A percentile compares a stretch with the other conserved stretches of the same genome.
Evolutionary conservation across 2,113 vertebrate species (phyloP).

Genomic region (Myrmophylax atrothorax): DNA sequence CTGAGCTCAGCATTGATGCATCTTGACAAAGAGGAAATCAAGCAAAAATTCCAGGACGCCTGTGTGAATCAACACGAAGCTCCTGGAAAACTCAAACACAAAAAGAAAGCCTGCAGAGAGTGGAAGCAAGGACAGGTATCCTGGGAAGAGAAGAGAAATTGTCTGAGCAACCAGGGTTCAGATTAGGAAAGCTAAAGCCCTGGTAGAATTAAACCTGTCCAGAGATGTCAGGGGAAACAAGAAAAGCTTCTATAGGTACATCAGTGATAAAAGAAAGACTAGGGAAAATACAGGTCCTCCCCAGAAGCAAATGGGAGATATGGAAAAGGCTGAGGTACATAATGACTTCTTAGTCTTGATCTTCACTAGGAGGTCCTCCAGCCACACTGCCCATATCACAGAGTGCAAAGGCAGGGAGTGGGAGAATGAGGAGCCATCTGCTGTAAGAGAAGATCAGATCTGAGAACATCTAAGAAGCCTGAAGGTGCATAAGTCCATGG

Average conservation of each 20-base stretch:
- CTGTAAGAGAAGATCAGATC: neutral
- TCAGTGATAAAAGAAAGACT: neutral
- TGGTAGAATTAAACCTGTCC: neutral
- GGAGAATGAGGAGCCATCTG: neutral
- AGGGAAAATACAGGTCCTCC: neutral
- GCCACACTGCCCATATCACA: neutral
- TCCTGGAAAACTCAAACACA: neutral
- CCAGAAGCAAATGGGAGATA: neutral
- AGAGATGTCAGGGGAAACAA: neutral
- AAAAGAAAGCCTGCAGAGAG: neutral
- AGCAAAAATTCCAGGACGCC: neutral
- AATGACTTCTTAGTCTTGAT: neutral
- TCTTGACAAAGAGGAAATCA: neutral
- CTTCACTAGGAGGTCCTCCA: neutral
- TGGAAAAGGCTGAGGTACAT: neutral
- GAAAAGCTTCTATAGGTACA: neutral
- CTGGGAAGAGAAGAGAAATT: neutral
- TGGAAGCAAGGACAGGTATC: neutral
- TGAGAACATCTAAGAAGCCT: neutral
- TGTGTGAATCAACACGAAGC: neutral
- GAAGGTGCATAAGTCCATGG: neutral
- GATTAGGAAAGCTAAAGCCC: neutral
- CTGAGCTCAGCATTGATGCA: neutral
- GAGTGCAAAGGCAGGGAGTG: neutral
- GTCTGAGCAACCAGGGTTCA: neutral